Evolutionary conservation across 2,888 invertebrate species (phyloP).

Genomic region (Aphelenchoides bicaudatus): DNA sequence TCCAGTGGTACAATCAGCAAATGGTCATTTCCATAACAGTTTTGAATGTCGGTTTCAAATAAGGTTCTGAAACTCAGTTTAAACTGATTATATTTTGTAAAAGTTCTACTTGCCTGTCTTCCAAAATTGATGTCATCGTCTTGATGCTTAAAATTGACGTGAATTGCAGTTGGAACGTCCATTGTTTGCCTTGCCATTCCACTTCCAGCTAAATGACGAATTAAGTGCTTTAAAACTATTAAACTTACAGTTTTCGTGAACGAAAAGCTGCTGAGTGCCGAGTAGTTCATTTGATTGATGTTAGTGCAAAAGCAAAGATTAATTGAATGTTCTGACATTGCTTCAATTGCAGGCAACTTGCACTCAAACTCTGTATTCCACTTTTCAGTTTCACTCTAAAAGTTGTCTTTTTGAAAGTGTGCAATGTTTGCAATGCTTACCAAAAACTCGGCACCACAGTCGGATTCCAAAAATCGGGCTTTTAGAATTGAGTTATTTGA

Average conservation of each 20-base stretch:
- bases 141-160: conserved; percentile 41
- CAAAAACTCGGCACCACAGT: conserved; percentile 26
- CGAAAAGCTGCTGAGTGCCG: conserved; percentile 23
- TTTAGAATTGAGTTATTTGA: conserved; percentile 7
- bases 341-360: conserved; percentile 21
- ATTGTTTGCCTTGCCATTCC: conserved; percentile 44
- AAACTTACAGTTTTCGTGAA: conserved; percentile 21
- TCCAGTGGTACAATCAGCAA: conserved; percentile 32
- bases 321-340: conserved; percentile 19
- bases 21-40: conserved; percentile 34
- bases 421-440: conserved; percentile 23
- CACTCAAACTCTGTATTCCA: conserved; percentile 26
- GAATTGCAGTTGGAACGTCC: conserved; percentile 40
- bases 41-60: conserved; percentile 46
- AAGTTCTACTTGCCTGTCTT: conserved; percentile 36
- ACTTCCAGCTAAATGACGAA: conserved; percentile 39
- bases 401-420: background rate
- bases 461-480: conserved; percentile 15
- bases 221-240: background rate
- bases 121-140: conserved; percentile 42
- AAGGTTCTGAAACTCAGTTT: conserved; percentile 36
- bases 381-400: conserved; percentile 29
- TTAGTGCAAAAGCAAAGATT: conserved; percentile 26
- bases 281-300: conserved; percentile 35
- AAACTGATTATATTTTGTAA: conserved; percentile 17